Conservation (phyloP, 2,797 vertebrate genomes). For the Oceanodroma leucorhoa region DNA sequence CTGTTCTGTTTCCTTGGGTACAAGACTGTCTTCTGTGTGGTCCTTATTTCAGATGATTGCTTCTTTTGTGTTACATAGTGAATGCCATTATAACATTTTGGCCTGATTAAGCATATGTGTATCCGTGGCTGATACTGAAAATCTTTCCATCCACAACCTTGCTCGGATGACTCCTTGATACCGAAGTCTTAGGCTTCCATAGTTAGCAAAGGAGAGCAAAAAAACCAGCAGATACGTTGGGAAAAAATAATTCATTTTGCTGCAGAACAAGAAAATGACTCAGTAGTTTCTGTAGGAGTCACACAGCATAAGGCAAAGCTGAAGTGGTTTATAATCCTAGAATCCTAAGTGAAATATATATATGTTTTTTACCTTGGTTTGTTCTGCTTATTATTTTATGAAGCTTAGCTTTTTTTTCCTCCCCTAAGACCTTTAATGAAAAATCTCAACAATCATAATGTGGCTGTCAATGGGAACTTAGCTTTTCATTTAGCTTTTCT, state of each 20-base stretch:
- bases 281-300: not conserved
- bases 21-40: not conserved
- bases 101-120: not conserved
- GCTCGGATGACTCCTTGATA: not conserved
- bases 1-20: constrained; percentile 22
- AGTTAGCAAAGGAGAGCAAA: not conserved
- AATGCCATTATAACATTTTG: not conserved
- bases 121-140: not conserved
- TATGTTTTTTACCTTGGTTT: not conserved
- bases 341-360: not conserved
- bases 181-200: not conserved
- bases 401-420: not conserved
- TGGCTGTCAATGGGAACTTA: not conserved
- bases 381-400: not conserved
- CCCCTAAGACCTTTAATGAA: not conserved
- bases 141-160: not conserved
- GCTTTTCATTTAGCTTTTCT: not conserved
- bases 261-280: not conserved
- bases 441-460: not conserved
- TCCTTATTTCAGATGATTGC: not conserved
- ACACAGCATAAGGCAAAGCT: not conserved
- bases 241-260: not conserved
- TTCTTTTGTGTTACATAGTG: not conserved
- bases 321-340: not conserved
- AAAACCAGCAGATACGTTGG: not conserved